Evolutionary conservation across 1,140 invertebrate genomes (phyloP), one percentile per base, ranked within the genome.

Genomic region (Diuraphis noxia): DNA sequence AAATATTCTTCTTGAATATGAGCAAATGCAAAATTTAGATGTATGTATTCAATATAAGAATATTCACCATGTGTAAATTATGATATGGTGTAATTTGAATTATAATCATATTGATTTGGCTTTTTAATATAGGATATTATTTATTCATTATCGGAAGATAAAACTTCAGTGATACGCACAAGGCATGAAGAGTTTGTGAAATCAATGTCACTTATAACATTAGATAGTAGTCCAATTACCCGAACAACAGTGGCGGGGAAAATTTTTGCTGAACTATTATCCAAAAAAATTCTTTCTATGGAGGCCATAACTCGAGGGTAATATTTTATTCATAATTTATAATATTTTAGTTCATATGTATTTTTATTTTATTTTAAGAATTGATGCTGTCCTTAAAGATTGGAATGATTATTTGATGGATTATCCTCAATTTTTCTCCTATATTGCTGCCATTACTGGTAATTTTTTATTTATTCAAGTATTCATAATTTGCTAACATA

Each of bases 371-470:
- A 34, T 36, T 43, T 46, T 21, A 81, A 91, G 89, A 40, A 91
- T 91, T 82, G 89, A 91, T 52, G 77, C 77, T 82, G 89, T 91
- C 7, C 77, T 91, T 30, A 91, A 91, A 38, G 89, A 91, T 52
- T 91, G 89, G 89, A 91, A 91, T 82, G 89, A 91, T 40, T 91
- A 91, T 82, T 82, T 91, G 23, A 81, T 91, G 77, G 89, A 91
- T 52, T 91, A 91, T 5, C 89, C 89, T 52, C 89, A 91, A 91
- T 91, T 91, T 19, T 91, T 91, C 30, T 82, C 89, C 43, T 91
- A 91, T 91, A 91, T 91, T 82, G 89, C 89, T 91, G 77, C 89
- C 77, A 91, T 91, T 82, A 82, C 52, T 82, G 46, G 89, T 91
- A 19, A 82, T 40, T 89, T 84, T 36, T 34, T 34, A 34, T 46